Percentiles rank a stretch among this genome's conserved stretches.
phyloP scores from a whole-genome alignment of 2,888 invertebrate species.

The Caenorhabditis sp. region DNA sequence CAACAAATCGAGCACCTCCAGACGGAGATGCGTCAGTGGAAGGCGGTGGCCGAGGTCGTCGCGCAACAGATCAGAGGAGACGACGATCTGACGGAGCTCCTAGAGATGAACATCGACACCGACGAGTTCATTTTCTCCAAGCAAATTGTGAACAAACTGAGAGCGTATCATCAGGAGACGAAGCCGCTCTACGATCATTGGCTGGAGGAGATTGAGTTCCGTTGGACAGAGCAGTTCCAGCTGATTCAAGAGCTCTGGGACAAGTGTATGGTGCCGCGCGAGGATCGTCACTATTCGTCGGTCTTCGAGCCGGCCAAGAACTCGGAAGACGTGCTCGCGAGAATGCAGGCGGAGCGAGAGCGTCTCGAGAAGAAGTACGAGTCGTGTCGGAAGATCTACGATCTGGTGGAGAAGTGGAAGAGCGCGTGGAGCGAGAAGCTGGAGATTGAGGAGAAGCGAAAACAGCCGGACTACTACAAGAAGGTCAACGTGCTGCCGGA shows the following conservation, averaged over 20 bases:
- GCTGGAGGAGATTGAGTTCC: constrained; percentile 60
- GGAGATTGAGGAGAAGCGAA: constrained; percentile 53
- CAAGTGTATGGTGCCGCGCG: constrained; percentile 45
- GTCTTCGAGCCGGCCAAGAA: constrained; percentile 52
- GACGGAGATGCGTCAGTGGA: constrained; percentile 52
- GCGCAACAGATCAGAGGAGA: constrained; percentile 26
- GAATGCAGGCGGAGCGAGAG: constrained; percentile 48
- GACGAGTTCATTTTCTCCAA: constrained; percentile 52
- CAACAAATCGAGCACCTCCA: constrained; percentile 33
- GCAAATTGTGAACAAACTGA: constrained; percentile 3
- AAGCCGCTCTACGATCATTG: constrained; percentile 49
- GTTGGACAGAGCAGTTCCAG: constrained; percentile 48
- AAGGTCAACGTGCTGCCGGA: constrained; percentile 57
- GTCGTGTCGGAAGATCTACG: constrained; percentile 41
- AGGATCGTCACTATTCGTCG: constrained; percentile 28
- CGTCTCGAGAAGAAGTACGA: constrained; percentile 42
- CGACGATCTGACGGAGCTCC: constrained; percentile 25
- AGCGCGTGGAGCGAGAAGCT: constrained; percentile 51
- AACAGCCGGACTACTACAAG: constrained; percentile 59
- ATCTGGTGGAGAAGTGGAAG: constrained; percentile 63
- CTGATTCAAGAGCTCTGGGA: constrained; percentile 50
- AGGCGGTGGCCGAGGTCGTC: constrained; percentile 24
- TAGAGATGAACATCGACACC: constrained; percentile 44
- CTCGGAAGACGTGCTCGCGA: constrained; percentile 18
- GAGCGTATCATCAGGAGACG: constrained; percentile 40